phyloP scores from a whole-genome alignment of 2,113 vertebrate genomes.

The Donacobius atricapilla region DNA sequence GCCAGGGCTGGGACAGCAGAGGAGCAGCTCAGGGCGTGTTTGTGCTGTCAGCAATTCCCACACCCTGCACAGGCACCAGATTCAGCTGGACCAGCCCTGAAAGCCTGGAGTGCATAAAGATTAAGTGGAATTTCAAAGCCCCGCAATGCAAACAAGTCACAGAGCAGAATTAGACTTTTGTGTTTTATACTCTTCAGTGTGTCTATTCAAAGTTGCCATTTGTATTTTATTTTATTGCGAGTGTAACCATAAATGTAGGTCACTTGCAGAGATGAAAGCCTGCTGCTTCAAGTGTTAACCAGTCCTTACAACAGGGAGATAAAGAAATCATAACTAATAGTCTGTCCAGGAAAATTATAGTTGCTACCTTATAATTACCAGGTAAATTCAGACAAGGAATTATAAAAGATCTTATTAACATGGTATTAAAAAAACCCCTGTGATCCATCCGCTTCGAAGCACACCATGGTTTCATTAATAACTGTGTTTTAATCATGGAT shows the following conservation, averaged over 20 bases:
- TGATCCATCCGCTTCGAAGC: background rate
- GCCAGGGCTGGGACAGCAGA: background rate
- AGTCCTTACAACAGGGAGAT: constrained; percentile 35
- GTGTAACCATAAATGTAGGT: constrained; percentile 64
- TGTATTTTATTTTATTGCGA: background rate
- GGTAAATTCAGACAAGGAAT: constrained; percentile 67
- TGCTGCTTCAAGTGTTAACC: constrained; percentile 43
- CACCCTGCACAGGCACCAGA: background rate
- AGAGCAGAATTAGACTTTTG: background rate
- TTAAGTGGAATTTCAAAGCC: background rate
- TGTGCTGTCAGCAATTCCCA: background rate
- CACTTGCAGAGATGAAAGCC: constrained; percentile 59
- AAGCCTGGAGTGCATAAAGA: background rate
- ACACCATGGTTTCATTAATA: background rate
- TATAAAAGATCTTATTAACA: constrained; percentile 15
- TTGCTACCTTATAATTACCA: constrained; percentile 72
- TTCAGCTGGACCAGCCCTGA: fast-evolving
- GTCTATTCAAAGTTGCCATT: constrained; percentile 29
- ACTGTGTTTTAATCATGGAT: background rate
- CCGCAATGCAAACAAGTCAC: background rate
- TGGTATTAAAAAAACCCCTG: background rate
- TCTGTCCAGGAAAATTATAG: constrained; percentile 58
- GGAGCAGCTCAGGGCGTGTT: background rate
- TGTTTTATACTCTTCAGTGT: background rate
- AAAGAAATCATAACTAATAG: constrained; percentile 61